These are phyloP conservation scores for Vombatus ursinus DNA, from an alignment of 2,113 vertebrate genomes.

Conservation along the genomic window DNA sequence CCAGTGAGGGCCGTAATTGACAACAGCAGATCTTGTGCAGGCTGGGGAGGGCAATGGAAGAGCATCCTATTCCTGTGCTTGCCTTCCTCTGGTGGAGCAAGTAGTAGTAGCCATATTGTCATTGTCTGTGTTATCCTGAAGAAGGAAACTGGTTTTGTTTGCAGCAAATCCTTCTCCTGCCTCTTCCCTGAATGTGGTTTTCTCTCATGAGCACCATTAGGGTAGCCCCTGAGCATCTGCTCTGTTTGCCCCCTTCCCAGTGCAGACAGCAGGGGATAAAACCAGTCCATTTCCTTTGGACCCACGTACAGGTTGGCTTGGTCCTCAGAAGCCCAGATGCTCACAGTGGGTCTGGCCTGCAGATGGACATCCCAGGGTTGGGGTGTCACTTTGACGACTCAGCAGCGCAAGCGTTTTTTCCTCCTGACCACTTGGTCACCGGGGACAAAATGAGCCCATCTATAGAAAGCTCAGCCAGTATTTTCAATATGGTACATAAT, in stretches of 20 bases:
- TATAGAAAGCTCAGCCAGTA: slow-evolving; percentile 22
- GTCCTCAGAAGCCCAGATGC: no score
- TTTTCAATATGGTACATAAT: slow-evolving; percentile 28
- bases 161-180: neutral
- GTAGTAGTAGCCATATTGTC: no score
- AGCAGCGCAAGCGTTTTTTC: slow-evolving; percentile 57
- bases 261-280: no score
- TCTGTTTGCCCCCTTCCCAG: no score
- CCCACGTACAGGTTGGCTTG: no score
- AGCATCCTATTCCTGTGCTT: no score
- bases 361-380: slow-evolving; percentile 67
- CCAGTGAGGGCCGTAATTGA: no score
- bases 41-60: no score
- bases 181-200: no score
- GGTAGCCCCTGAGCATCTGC: no score
- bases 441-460: slow-evolving; percentile 25
- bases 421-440: slow-evolving; percentile 55
- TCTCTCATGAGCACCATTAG: neutral
- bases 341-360: neutral
- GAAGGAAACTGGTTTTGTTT: neutral
- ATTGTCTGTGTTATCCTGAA: neutral
- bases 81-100: neutral
- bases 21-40: no score
- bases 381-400: slow-evolving; percentile 66
- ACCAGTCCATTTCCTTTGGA: no score